Base-by-base conservation (phyloP, 2,113 vertebrate species). In the Candoia aspera region DNA sequence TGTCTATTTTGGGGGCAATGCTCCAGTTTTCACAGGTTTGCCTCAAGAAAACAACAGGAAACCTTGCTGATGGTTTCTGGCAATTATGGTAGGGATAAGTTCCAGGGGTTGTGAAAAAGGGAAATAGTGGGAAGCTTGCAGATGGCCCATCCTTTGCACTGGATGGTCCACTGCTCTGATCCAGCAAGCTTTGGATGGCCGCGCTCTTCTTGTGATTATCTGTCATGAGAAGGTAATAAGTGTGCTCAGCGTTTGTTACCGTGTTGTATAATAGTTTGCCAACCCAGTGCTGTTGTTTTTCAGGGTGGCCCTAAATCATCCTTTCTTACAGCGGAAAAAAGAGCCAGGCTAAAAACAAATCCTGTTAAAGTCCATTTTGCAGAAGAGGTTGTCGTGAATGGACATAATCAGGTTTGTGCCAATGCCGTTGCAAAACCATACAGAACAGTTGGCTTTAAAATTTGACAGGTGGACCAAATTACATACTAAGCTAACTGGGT, bases 291-390 rank as follows among this genome's bases (percentile, higher is more conserved):
- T 83, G 1, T 83, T 95, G 4, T 93, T 96, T 93, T 97, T 10
- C 97, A 99, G 99, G 99, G 99, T 0, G 95, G 94, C 91, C 99
- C 99, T 46, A 99, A 99, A 93, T 99, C 99, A 0, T 99, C 99
- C 0, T 99, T 99, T 95, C 98, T 99, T 95, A 99, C 99, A 0
- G 99, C 98, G 0, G 99, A 99, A 97, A 99, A 99, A 98, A 98
- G 98, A 96, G 99, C 99, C 87, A 98, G 98, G 91, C 97, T 99
- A 94, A 99, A 98, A 95, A 99, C 96, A 92, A 99, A 99, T 96
- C 99, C 99, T 0, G 98, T 99, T 94, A 99, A 99, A 97, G 99
- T 99, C 92, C 98, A 98, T 92, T 99, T 99, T 57, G 99, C 99
- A 21, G 99, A 99, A 95, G 99, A 99, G 95, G 99, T 99, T 93